phyloP scores from a whole-genome alignment of 2,113 vertebrate genomes.

The Urocitellus parryii region DNA sequence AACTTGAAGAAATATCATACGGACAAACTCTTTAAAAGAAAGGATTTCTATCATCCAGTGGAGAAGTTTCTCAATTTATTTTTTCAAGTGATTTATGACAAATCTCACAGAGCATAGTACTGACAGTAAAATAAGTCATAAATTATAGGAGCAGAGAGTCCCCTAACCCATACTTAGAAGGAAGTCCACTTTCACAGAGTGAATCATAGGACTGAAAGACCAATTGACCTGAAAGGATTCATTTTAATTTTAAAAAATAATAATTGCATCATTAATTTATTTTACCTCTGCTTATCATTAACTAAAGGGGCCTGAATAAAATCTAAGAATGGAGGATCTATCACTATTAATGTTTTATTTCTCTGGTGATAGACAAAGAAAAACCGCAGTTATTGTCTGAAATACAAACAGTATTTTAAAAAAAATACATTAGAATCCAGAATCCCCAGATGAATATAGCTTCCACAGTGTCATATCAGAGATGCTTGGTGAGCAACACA shows the following conservation, averaged over 20 bases:
- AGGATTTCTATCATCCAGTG: conserved; percentile 50
- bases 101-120: conserved; percentile 63
- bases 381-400: neutral
- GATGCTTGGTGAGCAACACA: neutral
- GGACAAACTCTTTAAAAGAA: neutral
- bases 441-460: neutral
- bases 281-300: neutral
- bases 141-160: conserved; percentile 55
- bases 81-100: conserved; percentile 71
- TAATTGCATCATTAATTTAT: conserved; percentile 3
- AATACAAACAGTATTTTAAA: neutral
- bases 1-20: conserved; percentile 60
- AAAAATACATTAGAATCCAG: neutral
- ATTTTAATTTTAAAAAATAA: conserved; percentile 17
- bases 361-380: neutral
- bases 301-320: conserved; percentile 43
- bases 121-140: conserved; percentile 55
- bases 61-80: conserved; percentile 67
- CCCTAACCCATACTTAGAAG: conserved; percentile 9
- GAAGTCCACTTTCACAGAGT: neutral
- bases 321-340: neutral
- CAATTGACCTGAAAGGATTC: neutral
- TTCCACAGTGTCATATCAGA: neutral
- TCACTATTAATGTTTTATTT: neutral
- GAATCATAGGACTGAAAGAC: neutral